These are phyloP conservation scores for Oryzias javanicus DNA, from an alignment of 2,113 vertebrate genomes.

Conservation along the genomic window DNA sequence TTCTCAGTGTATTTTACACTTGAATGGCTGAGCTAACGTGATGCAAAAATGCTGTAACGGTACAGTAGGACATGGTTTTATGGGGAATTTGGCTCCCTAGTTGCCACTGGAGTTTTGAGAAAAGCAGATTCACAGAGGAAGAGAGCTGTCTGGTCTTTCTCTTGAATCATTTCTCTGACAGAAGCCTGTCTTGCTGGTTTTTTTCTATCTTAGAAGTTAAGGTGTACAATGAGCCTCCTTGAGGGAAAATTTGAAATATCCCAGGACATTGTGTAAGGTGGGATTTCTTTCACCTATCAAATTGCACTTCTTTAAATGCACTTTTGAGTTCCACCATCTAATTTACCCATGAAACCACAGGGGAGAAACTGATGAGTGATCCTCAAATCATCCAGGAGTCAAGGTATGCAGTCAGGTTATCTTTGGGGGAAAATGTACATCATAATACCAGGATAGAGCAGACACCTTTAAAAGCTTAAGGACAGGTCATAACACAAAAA, in stretches of 20 bases:
- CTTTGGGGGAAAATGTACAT: slow-evolving; percentile 18
- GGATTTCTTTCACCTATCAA: background rate
- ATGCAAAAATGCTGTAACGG: slow-evolving; percentile 26
- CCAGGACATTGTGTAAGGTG: background rate
- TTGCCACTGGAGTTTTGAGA: slow-evolving; percentile 38
- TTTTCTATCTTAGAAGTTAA: background rate
- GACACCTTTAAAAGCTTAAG: slow-evolving; percentile 7
- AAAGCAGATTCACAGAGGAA: slow-evolving; percentile 58
- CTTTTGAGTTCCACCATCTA: slow-evolving; percentile 6
- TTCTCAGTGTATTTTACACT: slow-evolving; percentile 1
- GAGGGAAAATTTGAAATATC: slow-evolving; percentile 6
- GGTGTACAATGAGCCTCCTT: background rate
- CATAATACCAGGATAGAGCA: slow-evolving; percentile 22
- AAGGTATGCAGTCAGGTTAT: slow-evolving; percentile 26
- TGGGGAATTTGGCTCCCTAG: slow-evolving; percentile 24
- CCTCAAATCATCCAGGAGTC: slow-evolving; percentile 25
- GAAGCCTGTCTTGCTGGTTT: slow-evolving; percentile 8
- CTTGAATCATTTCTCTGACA: slow-evolving; percentile 18
- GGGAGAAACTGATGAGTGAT: slow-evolving; percentile 27
- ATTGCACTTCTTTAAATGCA: background rate
- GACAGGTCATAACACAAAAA: slow-evolving; percentile 14
- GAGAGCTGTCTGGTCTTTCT: slow-evolving; percentile 37
- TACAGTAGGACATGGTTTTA: slow-evolving; percentile 15
- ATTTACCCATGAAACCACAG: slow-evolving; percentile 29
- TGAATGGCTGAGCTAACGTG: slow-evolving; percentile 18